Evolutionary conservation across 2,888 invertebrate genomes (phyloP).

Genomic region (Ennomos erosarius): DNA sequence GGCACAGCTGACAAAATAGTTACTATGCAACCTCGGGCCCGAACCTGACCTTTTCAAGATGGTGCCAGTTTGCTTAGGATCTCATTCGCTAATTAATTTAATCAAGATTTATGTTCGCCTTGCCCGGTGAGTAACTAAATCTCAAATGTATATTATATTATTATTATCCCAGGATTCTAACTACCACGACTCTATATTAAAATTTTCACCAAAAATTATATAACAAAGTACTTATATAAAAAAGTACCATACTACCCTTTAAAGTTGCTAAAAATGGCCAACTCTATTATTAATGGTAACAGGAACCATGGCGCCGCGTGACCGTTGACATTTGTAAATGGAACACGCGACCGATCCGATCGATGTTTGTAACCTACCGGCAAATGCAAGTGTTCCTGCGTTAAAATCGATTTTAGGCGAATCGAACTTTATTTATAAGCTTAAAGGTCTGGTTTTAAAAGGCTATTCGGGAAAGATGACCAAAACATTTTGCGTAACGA

Average conservation of each 20-base stretch:
- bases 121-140: not conserved
- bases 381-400: not conserved
- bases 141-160: too few species aligned
- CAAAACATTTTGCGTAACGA: too few species aligned
- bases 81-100: conserved; percentile 4
- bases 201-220: too few species aligned
- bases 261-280: conserved; percentile 5
- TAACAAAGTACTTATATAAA: too few species aligned
- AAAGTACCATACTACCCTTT: too few species aligned
- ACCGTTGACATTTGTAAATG: conserved; percentile 24
- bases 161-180: too few species aligned
- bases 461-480: too few species aligned
- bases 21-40: not conserved
- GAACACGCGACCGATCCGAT: conserved; percentile 7
- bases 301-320: conserved; percentile 20
- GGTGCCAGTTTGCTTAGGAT: conserved; percentile 9
- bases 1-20: too few species aligned
- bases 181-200: too few species aligned
- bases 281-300: conserved; percentile 8
- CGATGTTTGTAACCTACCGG: conserved; percentile 24
- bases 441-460: too few species aligned
- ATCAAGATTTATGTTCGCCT: conserved; percentile 3
- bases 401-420: too few species aligned
- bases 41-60: conserved; percentile 8
- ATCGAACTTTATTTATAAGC: too few species aligned